Conservation (phyloP, 2,113 vertebrate genomes). For the Corynorhinus townsendii region DNA sequence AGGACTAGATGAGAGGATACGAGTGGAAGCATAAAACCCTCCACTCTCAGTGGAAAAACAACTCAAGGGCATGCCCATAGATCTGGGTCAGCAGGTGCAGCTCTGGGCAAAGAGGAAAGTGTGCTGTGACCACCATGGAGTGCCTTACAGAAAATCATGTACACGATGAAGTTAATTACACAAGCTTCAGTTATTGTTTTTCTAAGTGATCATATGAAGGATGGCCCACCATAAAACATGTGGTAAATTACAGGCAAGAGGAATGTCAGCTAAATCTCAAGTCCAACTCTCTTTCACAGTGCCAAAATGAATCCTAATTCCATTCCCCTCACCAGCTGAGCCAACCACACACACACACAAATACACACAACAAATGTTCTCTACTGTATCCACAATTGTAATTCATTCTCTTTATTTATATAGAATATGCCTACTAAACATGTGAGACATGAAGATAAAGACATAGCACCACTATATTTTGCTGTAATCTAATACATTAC, state of each 20-base stretch:
- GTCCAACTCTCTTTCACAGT: not conserved
- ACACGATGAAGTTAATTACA: not conserved
- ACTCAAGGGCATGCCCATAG: not conserved
- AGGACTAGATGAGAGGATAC: not conserved
- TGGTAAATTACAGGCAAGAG: not conserved
- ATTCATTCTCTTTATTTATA: not conserved
- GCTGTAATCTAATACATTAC: not conserved
- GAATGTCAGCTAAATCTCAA: not conserved
- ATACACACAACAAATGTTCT: not conserved
- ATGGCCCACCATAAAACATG: not conserved
- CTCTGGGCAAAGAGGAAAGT: not conserved
- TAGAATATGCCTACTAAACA: not conserved
- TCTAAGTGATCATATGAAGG: not conserved
- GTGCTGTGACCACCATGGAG: not conserved
- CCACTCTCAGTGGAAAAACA: not conserved
- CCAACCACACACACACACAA: not conserved
- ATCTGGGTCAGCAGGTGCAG: not conserved
- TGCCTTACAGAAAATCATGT: not conserved
- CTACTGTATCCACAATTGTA: not conserved
- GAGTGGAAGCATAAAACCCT: not conserved
- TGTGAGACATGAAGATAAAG: not conserved
- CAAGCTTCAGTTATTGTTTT: not conserved
- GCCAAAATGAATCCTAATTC: not conserved
- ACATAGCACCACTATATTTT: not conserved
- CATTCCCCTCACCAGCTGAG: not conserved